Conservation (phyloP, 2,113 vertebrate species). For the Pelecanoides urinatrix region DNA sequence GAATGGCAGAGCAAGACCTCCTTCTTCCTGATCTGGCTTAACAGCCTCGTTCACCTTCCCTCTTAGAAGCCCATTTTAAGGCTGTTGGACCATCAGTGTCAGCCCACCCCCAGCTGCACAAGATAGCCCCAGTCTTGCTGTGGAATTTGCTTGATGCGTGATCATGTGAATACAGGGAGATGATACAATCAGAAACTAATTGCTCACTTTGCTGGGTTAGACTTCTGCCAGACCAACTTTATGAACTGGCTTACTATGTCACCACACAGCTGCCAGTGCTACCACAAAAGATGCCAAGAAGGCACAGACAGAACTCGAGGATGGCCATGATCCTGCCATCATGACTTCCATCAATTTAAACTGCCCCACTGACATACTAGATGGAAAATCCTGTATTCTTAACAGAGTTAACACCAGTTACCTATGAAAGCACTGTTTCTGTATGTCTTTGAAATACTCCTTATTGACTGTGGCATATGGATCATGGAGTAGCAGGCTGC, state of each 20-base stretch:
- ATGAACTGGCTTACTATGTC: background rate
- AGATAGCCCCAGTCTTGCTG: background rate
- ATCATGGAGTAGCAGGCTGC: conserved; percentile 81
- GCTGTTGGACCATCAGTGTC: background rate
- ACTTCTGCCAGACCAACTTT: background rate
- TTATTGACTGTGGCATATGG: conserved; percentile 77
- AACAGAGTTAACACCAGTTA: background rate
- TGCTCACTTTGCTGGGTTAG: background rate
- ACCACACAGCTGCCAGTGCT: background rate
- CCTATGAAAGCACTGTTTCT: conserved; percentile 94
- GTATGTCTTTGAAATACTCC: conserved; percentile 88
- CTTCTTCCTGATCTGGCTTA: background rate
- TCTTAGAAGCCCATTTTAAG: background rate
- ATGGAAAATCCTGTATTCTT: background rate
- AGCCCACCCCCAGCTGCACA: background rate
- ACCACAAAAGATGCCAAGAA: background rate
- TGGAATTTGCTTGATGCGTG: background rate
- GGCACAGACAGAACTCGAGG: background rate
- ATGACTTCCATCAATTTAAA: background rate
- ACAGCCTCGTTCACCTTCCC: background rate
- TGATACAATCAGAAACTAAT: background rate
- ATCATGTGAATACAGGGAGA: background rate
- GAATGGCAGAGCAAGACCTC: background rate
- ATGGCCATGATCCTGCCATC: too few species aligned
- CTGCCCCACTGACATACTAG: background rate